phyloP scores from a whole-genome alignment of 1,140 invertebrate species.

The Contarinia nasturtii region DNA sequence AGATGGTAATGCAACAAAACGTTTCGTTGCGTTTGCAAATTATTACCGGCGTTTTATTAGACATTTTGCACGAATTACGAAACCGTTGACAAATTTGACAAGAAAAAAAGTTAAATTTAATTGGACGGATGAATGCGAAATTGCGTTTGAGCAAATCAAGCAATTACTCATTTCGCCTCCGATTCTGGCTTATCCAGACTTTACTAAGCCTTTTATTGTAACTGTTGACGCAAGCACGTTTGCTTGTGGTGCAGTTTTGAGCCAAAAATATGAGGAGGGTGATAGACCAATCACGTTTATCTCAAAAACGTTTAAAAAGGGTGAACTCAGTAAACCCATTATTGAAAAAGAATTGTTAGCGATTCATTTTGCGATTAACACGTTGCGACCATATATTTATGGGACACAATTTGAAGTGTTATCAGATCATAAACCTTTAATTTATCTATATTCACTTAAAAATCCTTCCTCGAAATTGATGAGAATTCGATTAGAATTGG shows the following conservation, averaged over 20 bases:
- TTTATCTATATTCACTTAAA: conserved; percentile 11
- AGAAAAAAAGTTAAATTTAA: neutral
- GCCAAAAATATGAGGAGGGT: neutral
- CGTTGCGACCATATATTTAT: neutral
- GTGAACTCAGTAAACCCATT: neutral
- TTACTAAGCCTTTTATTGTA: conserved; percentile 14
- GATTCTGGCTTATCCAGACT: conserved; percentile 4
- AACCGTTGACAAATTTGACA: conserved; percentile 3
- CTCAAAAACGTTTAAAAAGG: neutral
- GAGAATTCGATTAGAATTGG: neutral
- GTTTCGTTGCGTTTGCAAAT: conserved; percentile 12
- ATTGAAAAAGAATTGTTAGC: conserved; percentile 14
- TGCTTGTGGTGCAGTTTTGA: conserved; percentile 17
- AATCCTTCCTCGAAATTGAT: neutral
- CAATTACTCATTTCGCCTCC: neutral
- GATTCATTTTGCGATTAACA: neutral
- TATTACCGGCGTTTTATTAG: conserved; percentile 12
- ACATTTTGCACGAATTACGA: conserved; percentile 8
- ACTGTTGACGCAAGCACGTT: conserved; percentile 18
- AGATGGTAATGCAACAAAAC: conserved; percentile 7
- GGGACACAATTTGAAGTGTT: conserved; percentile 11
- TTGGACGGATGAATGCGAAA: conserved; percentile 1
- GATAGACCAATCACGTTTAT: neutral
- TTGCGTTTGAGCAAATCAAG: neutral
- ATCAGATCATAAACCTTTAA: conserved; percentile 21